A percentile compares a stretch with the other conserved stretches of the same genome.
Evolutionary conservation across 1,140 invertebrate species (phyloP).

Genomic region (Diachasma alloeum): DNA sequence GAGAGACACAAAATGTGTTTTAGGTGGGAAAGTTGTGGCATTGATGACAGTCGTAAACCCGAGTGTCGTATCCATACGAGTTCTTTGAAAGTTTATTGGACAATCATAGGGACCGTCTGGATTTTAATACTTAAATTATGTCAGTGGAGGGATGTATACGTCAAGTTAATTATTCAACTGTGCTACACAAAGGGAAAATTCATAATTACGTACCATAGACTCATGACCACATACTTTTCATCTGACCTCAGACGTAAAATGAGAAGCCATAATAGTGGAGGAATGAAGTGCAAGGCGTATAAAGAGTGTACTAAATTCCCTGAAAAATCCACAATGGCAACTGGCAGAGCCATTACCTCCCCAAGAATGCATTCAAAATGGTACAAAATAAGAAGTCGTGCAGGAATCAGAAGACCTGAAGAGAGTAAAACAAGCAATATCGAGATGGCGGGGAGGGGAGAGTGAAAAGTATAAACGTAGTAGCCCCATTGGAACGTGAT

Average conservation of each 20-base stretch:
- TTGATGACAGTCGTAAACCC: neutral
- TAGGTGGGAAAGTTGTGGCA: neutral
- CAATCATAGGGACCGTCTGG: neutral
- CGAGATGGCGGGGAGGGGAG: neutral
- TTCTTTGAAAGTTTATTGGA: neutral
- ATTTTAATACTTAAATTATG: neutral
- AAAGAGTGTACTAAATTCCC: neutral
- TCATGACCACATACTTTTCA: too few relatives aligned
- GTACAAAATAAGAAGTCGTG: neutral
- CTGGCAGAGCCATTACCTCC: neutral
- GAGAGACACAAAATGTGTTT: neutral
- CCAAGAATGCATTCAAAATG: neutral
- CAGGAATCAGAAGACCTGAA: neutral
- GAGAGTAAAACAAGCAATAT: neutral
- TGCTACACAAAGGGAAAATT: neutral
- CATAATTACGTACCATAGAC: too few relatives aligned
- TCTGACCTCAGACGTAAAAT: neutral
- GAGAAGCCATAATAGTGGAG: neutral
- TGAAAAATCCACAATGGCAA: neutral
- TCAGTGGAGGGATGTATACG: neutral
- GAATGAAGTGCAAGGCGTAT: neutral
- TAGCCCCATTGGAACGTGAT: conserved; percentile 18
- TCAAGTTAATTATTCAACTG: neutral
- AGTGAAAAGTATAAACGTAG: conserved; percentile 13
- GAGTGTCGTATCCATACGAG: neutral